Base-by-base conservation (phyloP, 2,113 vertebrate species). In the Calypte anna region DNA sequence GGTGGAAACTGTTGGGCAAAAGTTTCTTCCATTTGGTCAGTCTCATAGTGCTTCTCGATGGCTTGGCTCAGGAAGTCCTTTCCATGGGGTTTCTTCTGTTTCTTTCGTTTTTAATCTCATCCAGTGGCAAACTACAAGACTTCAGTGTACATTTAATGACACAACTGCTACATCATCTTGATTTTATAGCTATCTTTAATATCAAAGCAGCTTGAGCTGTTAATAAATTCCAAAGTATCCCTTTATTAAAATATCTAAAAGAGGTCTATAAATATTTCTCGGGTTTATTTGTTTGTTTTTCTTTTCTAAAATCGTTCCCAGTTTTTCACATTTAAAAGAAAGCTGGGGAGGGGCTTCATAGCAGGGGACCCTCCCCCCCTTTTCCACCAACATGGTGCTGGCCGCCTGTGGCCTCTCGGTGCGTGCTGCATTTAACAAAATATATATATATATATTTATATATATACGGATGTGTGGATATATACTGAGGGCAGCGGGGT, bases 121-220 rank as follows among this genome's bases (percentile, higher is more conserved):
- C 99, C 98, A 99, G 99, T 99, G 99, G 99, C 99, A 99, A 99
- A 99, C 97, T 98, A 99, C 98, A 99, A 98, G 98, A 99, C 98
- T 98, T 98, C 98, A 98, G 98, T 99, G 99, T 98, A 98, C 98
- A 98, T 98, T 99, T 98, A 96, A 98, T 98, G 98, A 99, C 98
- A 99, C 98, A 90, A 98, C 98, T 98, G 98, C 98, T 99, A 99
- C 98, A 98, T 98, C 98, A 98, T 99, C 98, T 98, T 98, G 97
- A 98, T 97, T 98, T 98, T 98, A 98, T 96, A 98, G 98, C 98
- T 98, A 98, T 98, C 98, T 98, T 98, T 98, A 98, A 99, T 99
- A 99, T 99, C 98, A 98, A 98, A 98, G 98, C 99, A 99, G 99
- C 98, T 98, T 98, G 96, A 95, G 99, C 98, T 98, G 98, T 98